phyloP scores from a whole-genome alignment of 1,140 invertebrate genomes.

The Venturia canescens region DNA sequence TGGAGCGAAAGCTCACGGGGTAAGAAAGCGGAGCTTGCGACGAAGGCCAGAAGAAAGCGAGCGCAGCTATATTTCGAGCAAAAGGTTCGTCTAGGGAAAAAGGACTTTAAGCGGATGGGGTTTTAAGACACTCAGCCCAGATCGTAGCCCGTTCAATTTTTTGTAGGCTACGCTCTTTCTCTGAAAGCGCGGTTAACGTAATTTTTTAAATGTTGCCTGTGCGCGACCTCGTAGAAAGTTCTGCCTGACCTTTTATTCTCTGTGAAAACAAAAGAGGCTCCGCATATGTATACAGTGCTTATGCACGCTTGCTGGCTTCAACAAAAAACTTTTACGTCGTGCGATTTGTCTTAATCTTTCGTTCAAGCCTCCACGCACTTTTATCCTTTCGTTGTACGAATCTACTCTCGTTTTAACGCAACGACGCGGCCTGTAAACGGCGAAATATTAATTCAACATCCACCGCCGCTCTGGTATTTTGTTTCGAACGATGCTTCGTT shows the following conservation, averaged over 20 bases:
- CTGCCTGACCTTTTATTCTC: conserved; percentile 37
- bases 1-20: conserved; percentile 5
- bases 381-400: too few species aligned
- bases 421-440: too few species aligned
- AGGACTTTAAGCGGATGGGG: conserved; percentile 10
- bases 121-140: conserved; percentile 28
- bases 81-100: neutral
- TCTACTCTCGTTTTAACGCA: too few species aligned
- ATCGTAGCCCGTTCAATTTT: neutral
- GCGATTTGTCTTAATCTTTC: too few species aligned
- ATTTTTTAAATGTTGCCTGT: conserved; percentile 50
- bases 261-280: neutral
- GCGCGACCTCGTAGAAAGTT: conserved; percentile 47
- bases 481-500: too few species aligned
- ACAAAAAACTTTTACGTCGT: too few species aligned
- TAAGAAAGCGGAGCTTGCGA: neutral
- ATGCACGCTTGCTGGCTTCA: too few species aligned
- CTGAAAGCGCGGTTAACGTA: conserved; percentile 46
- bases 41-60: neutral
- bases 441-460: too few species aligned
- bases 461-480: too few species aligned
- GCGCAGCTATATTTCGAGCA: neutral
- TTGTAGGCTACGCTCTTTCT: neutral
- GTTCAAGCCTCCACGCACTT: too few species aligned
- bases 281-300: neutral